A percentile compares a stretch with the other conserved stretches of the same genome.
Evolutionary conservation across 2,797 vertebrate species (phyloP).

Genomic region (Periophthalmus magnuspinnatus): DNA sequence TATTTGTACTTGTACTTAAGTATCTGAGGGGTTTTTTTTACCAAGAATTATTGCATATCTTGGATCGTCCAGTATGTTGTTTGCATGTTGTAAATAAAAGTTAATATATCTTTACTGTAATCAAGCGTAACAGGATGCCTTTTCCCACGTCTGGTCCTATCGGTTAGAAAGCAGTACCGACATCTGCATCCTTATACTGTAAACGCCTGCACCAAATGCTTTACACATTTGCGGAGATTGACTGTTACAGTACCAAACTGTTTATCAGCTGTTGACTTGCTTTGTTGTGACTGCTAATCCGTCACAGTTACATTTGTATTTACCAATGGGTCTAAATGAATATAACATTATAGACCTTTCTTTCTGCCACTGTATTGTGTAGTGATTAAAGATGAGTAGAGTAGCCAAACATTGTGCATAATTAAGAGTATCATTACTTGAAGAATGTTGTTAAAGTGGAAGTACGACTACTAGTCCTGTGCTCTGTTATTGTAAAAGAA

Average conservation of each 20-base stretch:
- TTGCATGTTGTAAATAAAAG: not conserved
- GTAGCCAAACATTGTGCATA: too few relatives aligned
- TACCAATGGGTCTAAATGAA: not conserved
- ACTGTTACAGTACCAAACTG: not conserved
- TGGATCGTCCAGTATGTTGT: not conserved
- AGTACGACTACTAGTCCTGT: too few relatives aligned
- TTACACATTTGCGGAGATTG: not conserved
- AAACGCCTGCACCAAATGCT: slow-evolving; percentile 1
- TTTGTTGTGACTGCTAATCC: not conserved
- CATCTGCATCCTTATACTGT: not conserved
- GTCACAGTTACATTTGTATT: not conserved
- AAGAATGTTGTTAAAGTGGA: too few relatives aligned
- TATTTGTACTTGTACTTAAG: not conserved
- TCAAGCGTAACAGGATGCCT: not conserved
- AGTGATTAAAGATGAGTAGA: too few relatives aligned
- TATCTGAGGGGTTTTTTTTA: not conserved
- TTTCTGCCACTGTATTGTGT: too few relatives aligned
- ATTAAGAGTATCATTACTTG: too few relatives aligned
- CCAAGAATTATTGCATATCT: not conserved
- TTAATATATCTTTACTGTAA: not conserved
- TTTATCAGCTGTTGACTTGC: not conserved
- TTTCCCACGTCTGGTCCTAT: not conserved
- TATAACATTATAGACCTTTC: not conserved
- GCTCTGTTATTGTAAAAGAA: too few relatives aligned
- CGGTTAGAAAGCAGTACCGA: not conserved